Conservation (phyloP, 2,113 vertebrate genomes). For the Aythya baeri region DNA sequence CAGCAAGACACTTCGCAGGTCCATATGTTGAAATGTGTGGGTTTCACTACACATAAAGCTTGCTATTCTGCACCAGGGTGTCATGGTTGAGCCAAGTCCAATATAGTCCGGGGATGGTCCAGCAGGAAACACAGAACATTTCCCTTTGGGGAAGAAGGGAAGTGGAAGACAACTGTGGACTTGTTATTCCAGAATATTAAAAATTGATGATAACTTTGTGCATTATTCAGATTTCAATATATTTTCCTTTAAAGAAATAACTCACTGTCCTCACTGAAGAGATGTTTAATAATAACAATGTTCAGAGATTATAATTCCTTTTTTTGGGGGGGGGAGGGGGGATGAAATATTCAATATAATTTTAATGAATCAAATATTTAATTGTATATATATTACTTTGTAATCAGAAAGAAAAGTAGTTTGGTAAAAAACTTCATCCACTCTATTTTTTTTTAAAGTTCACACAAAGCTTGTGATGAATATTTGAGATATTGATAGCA, state of each 20-base stretch:
- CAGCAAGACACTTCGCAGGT: not conserved
- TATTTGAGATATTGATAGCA: not conserved
- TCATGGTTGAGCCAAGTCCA: accelerated
- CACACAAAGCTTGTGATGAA: not conserved
- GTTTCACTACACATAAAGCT: not conserved
- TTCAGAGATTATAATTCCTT: not conserved
- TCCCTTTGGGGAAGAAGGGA: not conserved
- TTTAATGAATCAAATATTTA: not conserved
- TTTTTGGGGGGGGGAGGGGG: not conserved
- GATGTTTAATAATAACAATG: not conserved
- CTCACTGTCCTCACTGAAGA: not conserved
- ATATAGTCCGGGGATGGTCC: too few species aligned
- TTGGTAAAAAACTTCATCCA: not conserved
- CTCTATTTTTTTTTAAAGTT: not conserved
- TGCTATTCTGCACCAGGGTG: accelerated
- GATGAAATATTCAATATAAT: not conserved
- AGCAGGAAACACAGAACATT: not conserved
- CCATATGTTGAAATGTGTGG: not conserved
- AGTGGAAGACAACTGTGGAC: not conserved
- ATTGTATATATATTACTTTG: not conserved
- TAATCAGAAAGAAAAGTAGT: not conserved
- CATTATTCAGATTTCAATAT: conserved; percentile 8
- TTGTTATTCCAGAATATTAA: not conserved
- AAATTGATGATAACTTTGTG: not conserved
- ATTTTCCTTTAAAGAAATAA: not conserved